Conservation (phyloP, 1,140 invertebrate species). For the Bombus confusus region DNA sequence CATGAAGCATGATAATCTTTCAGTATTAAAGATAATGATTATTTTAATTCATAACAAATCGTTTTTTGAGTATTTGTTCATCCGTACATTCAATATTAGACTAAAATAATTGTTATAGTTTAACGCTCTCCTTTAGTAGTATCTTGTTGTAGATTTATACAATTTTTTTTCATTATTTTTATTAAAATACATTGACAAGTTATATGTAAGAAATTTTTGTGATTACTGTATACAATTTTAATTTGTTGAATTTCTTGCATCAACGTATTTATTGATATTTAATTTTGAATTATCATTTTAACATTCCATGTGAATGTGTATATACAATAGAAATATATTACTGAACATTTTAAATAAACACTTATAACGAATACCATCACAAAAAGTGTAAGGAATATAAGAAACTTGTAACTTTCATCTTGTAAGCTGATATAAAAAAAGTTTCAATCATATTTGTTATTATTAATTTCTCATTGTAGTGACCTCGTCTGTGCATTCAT, state of each 20-base stretch:
- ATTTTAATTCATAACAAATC: conserved; percentile 57
- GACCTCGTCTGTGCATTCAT: conserved; percentile 63
- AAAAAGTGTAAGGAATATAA: neutral
- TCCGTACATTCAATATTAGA: conserved; percentile 67
- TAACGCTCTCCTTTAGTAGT: conserved; percentile 75
- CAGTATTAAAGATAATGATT: conserved; percentile 64
- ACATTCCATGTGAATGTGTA: conserved; percentile 54
- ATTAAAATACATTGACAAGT: conserved; percentile 22
- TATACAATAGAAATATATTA: neutral
- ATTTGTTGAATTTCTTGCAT: conserved; percentile 47
- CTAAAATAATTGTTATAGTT: conserved; percentile 74
- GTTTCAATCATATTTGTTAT: neutral
- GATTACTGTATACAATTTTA: conserved; percentile 24
- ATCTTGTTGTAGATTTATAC: conserved; percentile 69
- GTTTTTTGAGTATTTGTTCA: conserved; percentile 62
- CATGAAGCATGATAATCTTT: conserved; percentile 80
- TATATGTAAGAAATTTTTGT: conserved; percentile 25
- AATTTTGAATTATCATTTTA: conserved; percentile 67
- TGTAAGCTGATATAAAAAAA: neutral
- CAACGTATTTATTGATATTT: conserved; percentile 39
- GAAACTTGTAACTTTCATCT: neutral
- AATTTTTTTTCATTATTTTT: conserved; percentile 43
- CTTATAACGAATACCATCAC: neutral
- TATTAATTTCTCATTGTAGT: conserved; percentile 16
- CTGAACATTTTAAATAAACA: neutral